A percentile compares a stretch with the other conserved stretches of the same genome.
Conservation (phyloP, 2,797 vertebrate species). For the Melanotaenia maccullochi region DNA sequence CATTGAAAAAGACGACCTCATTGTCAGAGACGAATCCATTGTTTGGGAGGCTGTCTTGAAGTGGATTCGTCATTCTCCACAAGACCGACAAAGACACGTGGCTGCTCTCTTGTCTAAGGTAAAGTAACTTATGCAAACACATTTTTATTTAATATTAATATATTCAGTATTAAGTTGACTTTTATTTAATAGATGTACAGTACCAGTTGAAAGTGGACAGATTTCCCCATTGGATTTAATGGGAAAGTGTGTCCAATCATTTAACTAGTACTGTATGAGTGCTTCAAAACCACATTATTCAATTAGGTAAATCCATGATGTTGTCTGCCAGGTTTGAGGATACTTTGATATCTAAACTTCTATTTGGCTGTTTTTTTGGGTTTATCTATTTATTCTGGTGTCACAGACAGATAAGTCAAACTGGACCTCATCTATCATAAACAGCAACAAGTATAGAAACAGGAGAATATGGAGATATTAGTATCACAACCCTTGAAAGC, state of each 20-base stretch:
- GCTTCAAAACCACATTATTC: not conserved
- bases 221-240: too few relatives aligned
- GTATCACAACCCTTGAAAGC: not conserved
- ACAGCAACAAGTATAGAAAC: not conserved
- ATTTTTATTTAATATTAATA: not conserved
- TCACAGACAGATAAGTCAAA: not conserved
- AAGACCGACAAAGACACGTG: conserved; percentile 24
- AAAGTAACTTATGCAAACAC: not conserved
- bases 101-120: conserved; percentile 53
- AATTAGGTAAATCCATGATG: not conserved
- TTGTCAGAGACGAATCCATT: conserved; percentile 72
- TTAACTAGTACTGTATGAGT: too few relatives aligned
- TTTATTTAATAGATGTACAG: too few relatives aligned
- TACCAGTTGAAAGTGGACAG: not conserved
- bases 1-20: conserved; percentile 84
- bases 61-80: conserved; percentile 43
- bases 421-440: not conserved
- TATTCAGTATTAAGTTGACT: not conserved
- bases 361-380: not conserved
- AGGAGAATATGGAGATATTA: not conserved
- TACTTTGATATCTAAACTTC: not conserved
- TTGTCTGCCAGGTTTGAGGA: conserved; percentile 2
- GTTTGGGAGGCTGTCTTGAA: conserved; percentile 44
- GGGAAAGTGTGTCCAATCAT: too few relatives aligned
- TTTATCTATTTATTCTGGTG: conserved; percentile 4